Evolutionary conservation across 2,888 invertebrate species (phyloP).

Genomic region (Drosophila paranaensis): DNA sequence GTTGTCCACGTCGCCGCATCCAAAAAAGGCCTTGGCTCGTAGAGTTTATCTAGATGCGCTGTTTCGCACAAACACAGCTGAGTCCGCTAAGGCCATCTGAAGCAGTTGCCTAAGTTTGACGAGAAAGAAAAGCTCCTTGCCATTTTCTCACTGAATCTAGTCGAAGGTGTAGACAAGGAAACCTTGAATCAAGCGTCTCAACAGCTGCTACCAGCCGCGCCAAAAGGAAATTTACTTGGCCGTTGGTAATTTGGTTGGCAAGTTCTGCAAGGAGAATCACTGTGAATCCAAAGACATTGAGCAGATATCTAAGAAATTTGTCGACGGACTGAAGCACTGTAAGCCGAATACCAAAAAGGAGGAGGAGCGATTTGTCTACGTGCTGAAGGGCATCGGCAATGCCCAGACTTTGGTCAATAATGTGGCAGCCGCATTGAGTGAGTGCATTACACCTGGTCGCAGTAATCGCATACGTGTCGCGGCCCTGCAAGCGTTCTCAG

Average conservation of each 20-base stretch:
- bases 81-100: slow-evolving; percentile 89
- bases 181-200: slow-evolving; percentile 85
- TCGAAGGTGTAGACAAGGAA: slow-evolving; percentile 88
- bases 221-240: slow-evolving; percentile 90
- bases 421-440: slow-evolving; percentile 87
- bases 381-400: slow-evolving; percentile 93
- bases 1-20: slow-evolving; percentile 85
- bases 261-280: slow-evolving; percentile 88
- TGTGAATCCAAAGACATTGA: slow-evolving; percentile 88
- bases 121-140: slow-evolving; percentile 87
- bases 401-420: slow-evolving; percentile 88
- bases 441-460: slow-evolving; percentile 87
- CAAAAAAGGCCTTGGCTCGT: slow-evolving; percentile 84
- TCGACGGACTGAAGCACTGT: slow-evolving; percentile 88
- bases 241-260: slow-evolving; percentile 89
- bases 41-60: slow-evolving; percentile 93
- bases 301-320: slow-evolving; percentile 88
- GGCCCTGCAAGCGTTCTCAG: slow-evolving; percentile 91
- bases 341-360: slow-evolving; percentile 88
- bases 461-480: slow-evolving; percentile 90
- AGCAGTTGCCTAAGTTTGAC: slow-evolving; percentile 88
- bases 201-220: slow-evolving; percentile 87
- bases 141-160: slow-evolving; percentile 89
- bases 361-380: slow-evolving; percentile 89
- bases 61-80: slow-evolving; percentile 91